Evolutionary conservation across 2,797 vertebrate species (phyloP).

Genomic region (Schizopygopsis malacanthus): DNA sequence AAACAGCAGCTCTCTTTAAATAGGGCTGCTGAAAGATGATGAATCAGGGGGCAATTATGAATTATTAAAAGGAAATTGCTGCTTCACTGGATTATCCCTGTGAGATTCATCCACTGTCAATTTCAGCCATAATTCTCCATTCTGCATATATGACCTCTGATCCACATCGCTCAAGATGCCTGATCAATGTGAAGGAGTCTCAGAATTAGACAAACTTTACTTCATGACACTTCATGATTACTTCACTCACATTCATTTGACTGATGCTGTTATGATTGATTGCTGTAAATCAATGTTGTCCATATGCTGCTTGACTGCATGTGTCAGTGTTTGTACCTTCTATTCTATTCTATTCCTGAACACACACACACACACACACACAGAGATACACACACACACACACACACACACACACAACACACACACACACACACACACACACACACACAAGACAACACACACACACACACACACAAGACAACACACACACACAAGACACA

Average conservation of each 20-base stretch:
- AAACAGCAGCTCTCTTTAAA: conserved; percentile 27
- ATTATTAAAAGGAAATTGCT: conserved; percentile 30
- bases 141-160: conserved; percentile 9
- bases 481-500: no score
- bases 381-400: no score
- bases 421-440: no score
- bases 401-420: no score
- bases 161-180: background rate
- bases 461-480: no score
- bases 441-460: no score
- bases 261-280: background rate
- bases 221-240: background rate
- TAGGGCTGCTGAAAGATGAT: conserved; percentile 20
- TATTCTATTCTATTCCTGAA: background rate
- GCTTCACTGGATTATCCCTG: conserved; percentile 18
- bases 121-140: background rate
- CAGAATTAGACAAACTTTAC: conserved; percentile 7
- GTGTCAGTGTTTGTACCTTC: background rate
- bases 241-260: background rate
- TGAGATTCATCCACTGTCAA: background rate
- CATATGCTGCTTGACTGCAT: background rate
- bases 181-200: background rate
- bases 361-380: no score
- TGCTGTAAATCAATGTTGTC: background rate
- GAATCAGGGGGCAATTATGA: conserved; percentile 12